Evolutionary conservation across 64 coral and sea anemone genomes (phyloP), one percentile per base, ranked within the genome.

Genomic region (Porites lutea): DNA sequence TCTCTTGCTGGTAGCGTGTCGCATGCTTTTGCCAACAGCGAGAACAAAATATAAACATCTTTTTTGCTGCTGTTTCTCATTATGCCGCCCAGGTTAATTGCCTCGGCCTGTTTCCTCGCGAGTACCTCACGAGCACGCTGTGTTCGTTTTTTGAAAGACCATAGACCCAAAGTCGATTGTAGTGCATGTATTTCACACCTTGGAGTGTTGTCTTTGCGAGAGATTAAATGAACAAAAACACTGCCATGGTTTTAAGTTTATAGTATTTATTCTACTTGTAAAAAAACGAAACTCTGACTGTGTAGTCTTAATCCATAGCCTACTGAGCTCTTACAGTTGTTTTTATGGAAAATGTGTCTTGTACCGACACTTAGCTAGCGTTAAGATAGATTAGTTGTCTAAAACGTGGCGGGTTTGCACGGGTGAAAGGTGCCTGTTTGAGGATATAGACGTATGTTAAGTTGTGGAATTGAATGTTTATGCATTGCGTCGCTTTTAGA

Each of bases 1-100:
- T 84, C 9, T 84, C 81, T 19, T 84, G 81, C 63, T 50, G 81
- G 14, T 68, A 52, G 81, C 81, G 48, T 67, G 61, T 68, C 48
- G 61, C 81, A 21, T 52, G 44, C 61, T 65, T 84, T 84, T 67
- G 62, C 81, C 81, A 84, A 84, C 81, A 84, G 81, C 81, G 18
- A 18, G 81, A 21, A 8, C 15, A 14, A 84, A 70, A 69, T 49
- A 67, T 84, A 84, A 84, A 84, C 81, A 84, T 51, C 3, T 84
- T 84, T 64, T 48, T 21, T 47, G 61, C 46, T 43, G 63, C 48
- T 65, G 45, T 84, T 84, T 10, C 51, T 84, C 43, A 19, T 2
- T 20, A 51, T 63, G 46, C 62, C 62, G 21, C 81, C 81, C 81
- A 67, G 37, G 69, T 65, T 84, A 13, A 84, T 68, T 84, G 63